Base-by-base conservation (phyloP, 2,888 invertebrate species). In the Drosophila vallismaia region DNA sequence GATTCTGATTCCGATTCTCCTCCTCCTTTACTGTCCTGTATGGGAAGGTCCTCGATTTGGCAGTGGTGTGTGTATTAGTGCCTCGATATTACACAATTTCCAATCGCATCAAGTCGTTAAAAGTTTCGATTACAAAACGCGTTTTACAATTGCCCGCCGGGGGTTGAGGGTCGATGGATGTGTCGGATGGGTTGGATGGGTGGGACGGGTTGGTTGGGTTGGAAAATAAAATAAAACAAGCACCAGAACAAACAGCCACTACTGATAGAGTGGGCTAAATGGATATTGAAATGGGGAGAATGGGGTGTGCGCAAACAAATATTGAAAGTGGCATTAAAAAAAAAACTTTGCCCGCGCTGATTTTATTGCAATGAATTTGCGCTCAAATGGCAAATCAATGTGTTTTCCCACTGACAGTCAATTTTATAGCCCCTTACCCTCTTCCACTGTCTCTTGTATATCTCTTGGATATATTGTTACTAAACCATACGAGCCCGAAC, bases 111-210 rank as follows among this genome's bases (percentile, higher is more conserved):
- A 84, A 88, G 88, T 84, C 88, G 83, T 84, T 84, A 88, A 84
- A 84, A 84, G 88, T 86, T 86, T 88, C 85, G 88, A 84, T 88
- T 88, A 88, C 87, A 86, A 78, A 88, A 88, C 84, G 82, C 82
- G 86, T 70, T 82, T 88, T 79, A 82, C 88, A 82, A 86, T 82
- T 82, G 79, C 75, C 82, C 71, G 44, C 59, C 45, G 71, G 64
- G 66, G 53, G 3, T 26, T 19, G 49, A 14, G n/a, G 9, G 31
- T 14, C 4, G 14, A 10, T 1, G 19, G 31, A 33, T 14, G 9
- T 14, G 53, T 9, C 0, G 33, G 7, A 9, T 6, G 31, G 31
- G 31, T 31, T 5, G 8, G 31, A 31, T 31, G 33, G 33, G n/a
- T 33, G 19, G n/a, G 10, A 33, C 33, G 10, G 46, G 14, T 36